Evolutionary conservation across 2,888 invertebrate genomes (phyloP).

Genomic region (Podabrus alpinus): DNA sequence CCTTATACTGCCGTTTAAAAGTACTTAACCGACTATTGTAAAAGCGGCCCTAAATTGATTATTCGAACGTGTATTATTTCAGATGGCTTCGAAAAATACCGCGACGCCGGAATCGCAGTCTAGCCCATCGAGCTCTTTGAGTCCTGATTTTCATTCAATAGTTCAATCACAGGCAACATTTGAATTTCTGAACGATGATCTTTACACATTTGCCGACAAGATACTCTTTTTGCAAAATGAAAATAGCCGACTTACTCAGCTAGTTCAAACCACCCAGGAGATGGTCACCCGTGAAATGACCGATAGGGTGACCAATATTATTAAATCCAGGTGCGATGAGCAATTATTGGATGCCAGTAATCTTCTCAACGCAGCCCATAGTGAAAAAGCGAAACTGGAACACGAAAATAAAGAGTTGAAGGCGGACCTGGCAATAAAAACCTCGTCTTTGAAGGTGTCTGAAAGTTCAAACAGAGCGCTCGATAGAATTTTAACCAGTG

Average conservation of each 20-base stretch:
- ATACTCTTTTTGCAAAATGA: constrained; percentile 91
- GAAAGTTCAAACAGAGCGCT: constrained; percentile 75
- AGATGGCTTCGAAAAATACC: constrained; percentile 53
- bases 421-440: constrained; percentile 73
- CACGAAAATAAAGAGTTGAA: constrained; percentile 86
- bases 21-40: too few species aligned
- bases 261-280: constrained; percentile 85
- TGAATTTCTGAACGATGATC: constrained; percentile 92
- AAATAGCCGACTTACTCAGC: constrained; percentile 82
- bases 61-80: neutral
- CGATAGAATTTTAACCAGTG: constrained; percentile 74
- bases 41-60: neutral
- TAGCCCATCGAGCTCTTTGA: constrained; percentile 77
- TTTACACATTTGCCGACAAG: constrained; percentile 94
- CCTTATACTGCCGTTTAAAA: too few species aligned
- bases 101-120: constrained; percentile 64
- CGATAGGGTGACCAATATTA: too few species aligned
- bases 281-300: constrained; percentile 85
- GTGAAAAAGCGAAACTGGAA: constrained; percentile 91
- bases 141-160: constrained; percentile 86
- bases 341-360: constrained; percentile 90
- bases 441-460: constrained; percentile 72
- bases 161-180: constrained; percentile 94
- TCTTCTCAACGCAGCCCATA: constrained; percentile 88
- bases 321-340: constrained; percentile 90